Percentiles rank a stretch among this genome's conserved stretches.
phyloP scores from a whole-genome alignment of 2,797 vertebrate species.

The Capromys pilorides region DNA sequence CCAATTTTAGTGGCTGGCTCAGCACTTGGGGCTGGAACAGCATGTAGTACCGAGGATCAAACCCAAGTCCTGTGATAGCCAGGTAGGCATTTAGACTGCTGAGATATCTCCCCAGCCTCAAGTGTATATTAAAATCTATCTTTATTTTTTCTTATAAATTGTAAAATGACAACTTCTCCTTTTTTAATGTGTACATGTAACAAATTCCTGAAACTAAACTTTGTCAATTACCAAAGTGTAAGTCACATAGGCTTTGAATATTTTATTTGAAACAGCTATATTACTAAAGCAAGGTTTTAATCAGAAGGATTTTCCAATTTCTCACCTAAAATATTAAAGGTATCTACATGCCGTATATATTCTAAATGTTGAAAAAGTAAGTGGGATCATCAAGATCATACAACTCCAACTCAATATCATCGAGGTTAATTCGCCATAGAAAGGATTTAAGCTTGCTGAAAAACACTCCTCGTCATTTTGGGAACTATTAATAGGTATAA shows the following conservation, averaged over 20 bases:
- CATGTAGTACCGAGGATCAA: no score
- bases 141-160: not conserved
- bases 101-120: not conserved
- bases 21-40: no score
- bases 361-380: not conserved
- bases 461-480: not conserved
- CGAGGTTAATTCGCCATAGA: constrained; percentile 24
- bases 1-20: no score
- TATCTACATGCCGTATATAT: not conserved
- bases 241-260: not conserved
- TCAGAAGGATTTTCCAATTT: not conserved
- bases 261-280: not conserved
- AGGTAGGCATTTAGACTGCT: no score
- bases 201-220: not conserved
- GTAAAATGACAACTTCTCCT: not conserved
- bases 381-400: not conserved
- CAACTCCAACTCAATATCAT: not conserved
- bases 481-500: not conserved
- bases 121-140: not conserved
- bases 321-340: constrained; percentile 32
- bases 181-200: not conserved
- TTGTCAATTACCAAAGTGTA: not conserved
- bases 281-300: not conserved
- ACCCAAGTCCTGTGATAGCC: no score
- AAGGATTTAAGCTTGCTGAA: not conserved